Percentiles rank a stretch among this genome's conserved stretches.
Evolutionary conservation across 1,140 invertebrate species (phyloP).

Genomic region (Campoletis sonorensis): DNA sequence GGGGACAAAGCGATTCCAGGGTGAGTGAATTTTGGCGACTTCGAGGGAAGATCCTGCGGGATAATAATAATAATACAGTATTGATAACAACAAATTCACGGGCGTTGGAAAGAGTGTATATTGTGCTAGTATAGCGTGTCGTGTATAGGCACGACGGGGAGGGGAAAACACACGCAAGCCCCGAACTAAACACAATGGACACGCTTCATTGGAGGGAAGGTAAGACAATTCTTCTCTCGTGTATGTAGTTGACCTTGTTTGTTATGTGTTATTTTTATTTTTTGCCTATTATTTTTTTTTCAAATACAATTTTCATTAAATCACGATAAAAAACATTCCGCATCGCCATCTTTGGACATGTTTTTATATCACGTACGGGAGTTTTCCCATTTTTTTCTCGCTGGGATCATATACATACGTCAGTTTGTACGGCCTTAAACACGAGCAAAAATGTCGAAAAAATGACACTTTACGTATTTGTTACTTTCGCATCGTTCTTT

Average conservation of each 20-base stretch:
- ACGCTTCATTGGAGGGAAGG: slow-evolving; percentile 49
- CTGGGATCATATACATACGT: neutral
- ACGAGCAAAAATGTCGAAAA: too few relatives aligned
- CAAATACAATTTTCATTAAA: neutral
- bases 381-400: neutral
- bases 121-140: neutral
- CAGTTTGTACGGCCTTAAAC: neutral
- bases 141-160: neutral
- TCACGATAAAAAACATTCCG: slow-evolving; percentile 44
- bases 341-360: slow-evolving; percentile 48
- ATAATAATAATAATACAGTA: slow-evolving; percentile 35
- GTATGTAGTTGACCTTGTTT: slow-evolving; percentile 45
- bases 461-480: too few relatives aligned
- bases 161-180: neutral
- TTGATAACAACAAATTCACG: slow-evolving; percentile 41
- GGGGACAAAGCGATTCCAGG: slow-evolving; percentile 7
- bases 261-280: neutral
- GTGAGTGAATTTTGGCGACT: slow-evolving; percentile 11
- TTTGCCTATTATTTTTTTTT: neutral
- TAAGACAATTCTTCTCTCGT: slow-evolving; percentile 17
- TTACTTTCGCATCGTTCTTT: too few relatives aligned
- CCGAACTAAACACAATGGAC: slow-evolving; percentile 45
- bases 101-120: slow-evolving; percentile 3
- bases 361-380: slow-evolving; percentile 27
- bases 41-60: neutral